These are phyloP conservation scores for Aphaenogaster floridana DNA, from an alignment of 1,140 invertebrate genomes.

Conservation along the genomic window DNA sequence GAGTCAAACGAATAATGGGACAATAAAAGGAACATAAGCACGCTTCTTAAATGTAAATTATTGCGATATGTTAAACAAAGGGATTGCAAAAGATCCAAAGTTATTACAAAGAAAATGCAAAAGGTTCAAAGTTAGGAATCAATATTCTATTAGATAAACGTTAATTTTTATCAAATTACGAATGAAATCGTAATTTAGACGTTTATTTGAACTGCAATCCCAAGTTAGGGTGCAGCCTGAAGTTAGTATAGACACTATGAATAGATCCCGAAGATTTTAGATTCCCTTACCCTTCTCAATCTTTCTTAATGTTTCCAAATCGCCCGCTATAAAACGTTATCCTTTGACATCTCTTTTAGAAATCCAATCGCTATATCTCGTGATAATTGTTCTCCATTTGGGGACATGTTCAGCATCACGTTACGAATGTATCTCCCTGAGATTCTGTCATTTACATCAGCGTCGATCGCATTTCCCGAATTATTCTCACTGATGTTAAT, in stretches of 20 bases:
- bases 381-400: neutral
- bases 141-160: neutral
- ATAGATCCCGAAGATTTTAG: neutral
- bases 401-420: neutral
- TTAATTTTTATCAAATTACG: neutral
- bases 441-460: conserved; percentile 32
- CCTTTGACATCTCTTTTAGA: neutral
- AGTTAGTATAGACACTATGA: no score
- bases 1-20: neutral
- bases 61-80: neutral
- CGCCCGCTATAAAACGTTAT: neutral
- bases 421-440: neutral
- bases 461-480: neutral
- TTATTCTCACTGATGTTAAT: conserved; percentile 41
- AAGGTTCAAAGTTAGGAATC: no score
- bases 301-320: neutral
- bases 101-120: no score
- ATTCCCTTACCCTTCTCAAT: neutral
- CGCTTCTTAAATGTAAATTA: neutral
- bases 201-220: neutral
- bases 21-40: neutral
- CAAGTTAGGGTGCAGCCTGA: neutral
- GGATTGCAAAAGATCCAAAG: neutral
- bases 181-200: neutral
- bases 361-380: conserved; percentile 17